Percentiles rank a stretch among this genome's conserved stretches.
Evolutionary conservation across 2,797 vertebrate genomes (phyloP).

Genomic region (Rallus crepitans): DNA sequence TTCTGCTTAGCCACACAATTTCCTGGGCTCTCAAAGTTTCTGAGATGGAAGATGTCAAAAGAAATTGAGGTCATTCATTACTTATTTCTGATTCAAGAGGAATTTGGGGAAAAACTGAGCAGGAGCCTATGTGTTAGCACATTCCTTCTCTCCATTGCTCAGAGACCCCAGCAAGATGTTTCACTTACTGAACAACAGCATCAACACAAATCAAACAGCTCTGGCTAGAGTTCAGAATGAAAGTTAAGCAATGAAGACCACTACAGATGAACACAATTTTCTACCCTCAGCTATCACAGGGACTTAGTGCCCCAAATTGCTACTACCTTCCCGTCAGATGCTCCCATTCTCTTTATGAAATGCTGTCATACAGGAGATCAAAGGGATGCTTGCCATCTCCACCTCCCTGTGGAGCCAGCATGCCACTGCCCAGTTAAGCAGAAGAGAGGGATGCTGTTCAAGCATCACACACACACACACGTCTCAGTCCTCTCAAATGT

Average conservation of each 20-base stretch:
- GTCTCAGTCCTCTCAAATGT: neutral
- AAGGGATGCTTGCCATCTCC: neutral
- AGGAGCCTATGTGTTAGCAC: neutral
- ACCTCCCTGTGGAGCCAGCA: neutral
- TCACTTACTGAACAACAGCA: neutral
- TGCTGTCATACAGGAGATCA: neutral
- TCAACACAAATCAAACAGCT: neutral
- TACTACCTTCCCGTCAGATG: neutral
- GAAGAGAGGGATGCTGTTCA: neutral
- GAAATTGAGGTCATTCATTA: neutral
- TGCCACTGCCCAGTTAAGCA: neutral
- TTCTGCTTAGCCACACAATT: neutral
- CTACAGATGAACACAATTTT: neutral
- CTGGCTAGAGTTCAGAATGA: neutral
- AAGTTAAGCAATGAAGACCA: neutral
- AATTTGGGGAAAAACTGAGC: neutral
- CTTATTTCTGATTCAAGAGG: neutral
- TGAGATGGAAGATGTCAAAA: neutral
- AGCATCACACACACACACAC: neutral
- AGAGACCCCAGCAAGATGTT: neutral
- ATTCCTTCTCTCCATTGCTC: neutral
- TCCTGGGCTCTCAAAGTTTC: neutral
- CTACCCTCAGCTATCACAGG: neutral
- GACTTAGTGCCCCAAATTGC: neutral
- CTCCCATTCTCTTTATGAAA: neutral